Evolutionary conservation across 2,888 invertebrate genomes (phyloP).

Genomic region (Pogonocherus hispidulus): DNA sequence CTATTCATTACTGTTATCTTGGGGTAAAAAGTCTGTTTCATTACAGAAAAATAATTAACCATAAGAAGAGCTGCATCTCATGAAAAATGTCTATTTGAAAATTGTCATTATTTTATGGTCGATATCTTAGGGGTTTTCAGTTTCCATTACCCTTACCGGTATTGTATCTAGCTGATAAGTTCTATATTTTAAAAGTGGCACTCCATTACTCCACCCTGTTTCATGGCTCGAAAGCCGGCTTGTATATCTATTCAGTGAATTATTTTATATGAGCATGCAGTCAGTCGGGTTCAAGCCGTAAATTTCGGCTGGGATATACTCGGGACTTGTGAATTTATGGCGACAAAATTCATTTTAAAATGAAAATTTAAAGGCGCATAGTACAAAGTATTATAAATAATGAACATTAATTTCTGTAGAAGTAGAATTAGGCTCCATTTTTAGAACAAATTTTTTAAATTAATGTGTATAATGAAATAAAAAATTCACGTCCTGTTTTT

Average conservation of each 20-base stretch:
- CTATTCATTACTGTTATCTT: too few species aligned
- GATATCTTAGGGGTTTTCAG: too few species aligned
- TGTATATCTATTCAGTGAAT: slow-evolving; percentile 7
- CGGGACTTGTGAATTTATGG: slow-evolving; percentile 14
- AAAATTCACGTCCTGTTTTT: neutral
- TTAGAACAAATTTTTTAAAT: slow-evolving; percentile 5
- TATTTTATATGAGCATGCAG: slow-evolving; percentile 18
- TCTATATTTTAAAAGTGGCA: neutral
- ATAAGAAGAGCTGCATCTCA: too few species aligned
- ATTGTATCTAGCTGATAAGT: neutral
- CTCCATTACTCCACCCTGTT: neutral
- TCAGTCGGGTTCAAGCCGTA: slow-evolving; percentile 7
- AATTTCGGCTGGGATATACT: slow-evolving; percentile 16
- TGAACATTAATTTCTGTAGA: neutral
- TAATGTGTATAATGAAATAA: neutral
- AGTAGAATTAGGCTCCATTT: neutral
- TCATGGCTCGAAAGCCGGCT: neutral
- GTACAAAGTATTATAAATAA: slow-evolving; percentile 12
- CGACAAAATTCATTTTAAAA: slow-evolving; percentile 23
- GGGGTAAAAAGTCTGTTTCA: too few species aligned
- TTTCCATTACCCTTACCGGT: too few species aligned
- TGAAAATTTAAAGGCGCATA: slow-evolving; percentile 16
- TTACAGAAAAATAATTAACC: too few species aligned
- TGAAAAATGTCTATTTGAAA: too few species aligned
- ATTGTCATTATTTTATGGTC: too few species aligned